Conservation (phyloP, 2,888 invertebrate species). For the Hypolimnas misippus region DNA sequence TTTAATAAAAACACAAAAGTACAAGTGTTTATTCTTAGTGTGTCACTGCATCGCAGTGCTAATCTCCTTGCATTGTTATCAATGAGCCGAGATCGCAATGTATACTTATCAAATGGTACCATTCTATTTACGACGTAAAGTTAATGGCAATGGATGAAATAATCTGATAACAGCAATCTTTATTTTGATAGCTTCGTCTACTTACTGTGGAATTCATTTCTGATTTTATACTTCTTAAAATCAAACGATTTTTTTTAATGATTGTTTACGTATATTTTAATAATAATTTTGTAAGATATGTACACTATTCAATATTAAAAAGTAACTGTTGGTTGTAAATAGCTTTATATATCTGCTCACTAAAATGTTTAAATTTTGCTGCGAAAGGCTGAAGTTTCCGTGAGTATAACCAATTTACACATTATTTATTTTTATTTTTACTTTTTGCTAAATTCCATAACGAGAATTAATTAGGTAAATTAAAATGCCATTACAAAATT, state of each 20-base stretch:
- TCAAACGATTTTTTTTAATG: not conserved
- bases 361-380: conserved; percentile 77
- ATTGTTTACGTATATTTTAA: not conserved
- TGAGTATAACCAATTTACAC: conserved; percentile 78
- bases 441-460: not conserved
- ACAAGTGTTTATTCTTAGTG: not conserved
- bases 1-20: not conserved
- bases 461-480: not conserved
- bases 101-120: conserved; percentile 28
- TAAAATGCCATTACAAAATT: not conserved
- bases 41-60: conserved; percentile 2
- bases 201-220: not conserved
- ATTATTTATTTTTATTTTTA: not conserved
- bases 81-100: conserved; percentile 20
- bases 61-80: conserved; percentile 30
- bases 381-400: conserved; percentile 88
- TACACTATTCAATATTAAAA: not conserved
- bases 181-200: conserved; percentile 13
- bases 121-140: conserved; percentile 30
- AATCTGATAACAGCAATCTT: conserved; percentile 28
- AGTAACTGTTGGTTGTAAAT: conserved; percentile 57
- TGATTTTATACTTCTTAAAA: not conserved
- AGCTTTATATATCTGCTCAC: conserved; percentile 68
- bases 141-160: conserved; percentile 26
- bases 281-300: conserved; percentile 1